Percentiles rank a stretch among this genome's conserved stretches.
Evolutionary conservation across 2,113 vertebrate species (phyloP).

Genomic region (Zonotrichia leucophrys): DNA sequence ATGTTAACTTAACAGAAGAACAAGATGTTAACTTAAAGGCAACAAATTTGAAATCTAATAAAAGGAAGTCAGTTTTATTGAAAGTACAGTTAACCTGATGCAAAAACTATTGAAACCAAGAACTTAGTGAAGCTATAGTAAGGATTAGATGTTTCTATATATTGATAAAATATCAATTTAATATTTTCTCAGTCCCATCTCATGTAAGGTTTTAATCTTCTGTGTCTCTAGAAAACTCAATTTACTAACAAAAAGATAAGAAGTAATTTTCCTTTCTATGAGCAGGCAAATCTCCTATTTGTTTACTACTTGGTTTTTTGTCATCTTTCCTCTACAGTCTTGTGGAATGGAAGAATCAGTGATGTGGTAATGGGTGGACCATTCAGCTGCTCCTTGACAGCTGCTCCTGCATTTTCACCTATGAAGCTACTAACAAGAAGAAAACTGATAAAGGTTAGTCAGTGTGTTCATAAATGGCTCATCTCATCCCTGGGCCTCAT

Average conservation of each 20-base stretch:
- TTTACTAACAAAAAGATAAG: neutral
- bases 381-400: neutral
- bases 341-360: neutral
- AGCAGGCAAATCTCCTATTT: neutral
- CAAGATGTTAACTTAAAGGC: neutral
- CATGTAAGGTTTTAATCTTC: neutral
- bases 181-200: neutral
- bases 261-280: neutral
- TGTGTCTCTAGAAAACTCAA: neutral
- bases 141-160: neutral
- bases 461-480: neutral
- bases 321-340: neutral
- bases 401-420: neutral
- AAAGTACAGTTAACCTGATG: neutral
- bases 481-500: neutral
- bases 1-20: neutral
- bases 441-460: neutral
- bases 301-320: neutral
- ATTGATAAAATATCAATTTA: neutral
- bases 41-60: neutral
- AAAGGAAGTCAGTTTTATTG: neutral
- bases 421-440: neutral
- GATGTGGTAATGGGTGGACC: rapidly evolving
- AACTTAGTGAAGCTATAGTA: neutral
- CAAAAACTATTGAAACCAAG: neutral